phyloP scores from a whole-genome alignment of 2,888 invertebrate species.

The Tetanocera ferruginea region DNA sequence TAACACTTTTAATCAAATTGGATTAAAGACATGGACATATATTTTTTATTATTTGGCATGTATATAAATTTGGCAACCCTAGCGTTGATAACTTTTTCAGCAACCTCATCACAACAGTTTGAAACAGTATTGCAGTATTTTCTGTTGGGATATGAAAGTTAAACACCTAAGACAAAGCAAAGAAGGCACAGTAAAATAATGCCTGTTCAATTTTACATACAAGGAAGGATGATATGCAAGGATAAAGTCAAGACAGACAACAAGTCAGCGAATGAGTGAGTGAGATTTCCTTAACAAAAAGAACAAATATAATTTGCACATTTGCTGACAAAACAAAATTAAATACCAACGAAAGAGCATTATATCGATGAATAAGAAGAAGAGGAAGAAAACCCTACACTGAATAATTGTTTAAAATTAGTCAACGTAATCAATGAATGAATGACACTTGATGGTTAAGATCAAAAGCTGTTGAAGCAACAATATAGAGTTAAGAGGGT shows the following conservation, averaged over 20 bases:
- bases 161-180: constrained; percentile 24
- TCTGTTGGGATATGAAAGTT: constrained; percentile 23
- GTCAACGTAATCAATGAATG: constrained; percentile 32
- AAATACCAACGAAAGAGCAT: neutral
- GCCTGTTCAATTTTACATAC: constrained; percentile 59
- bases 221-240: neutral
- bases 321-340: constrained; percentile 38
- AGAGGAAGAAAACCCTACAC: neutral
- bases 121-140: neutral
- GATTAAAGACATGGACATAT: too few relatives aligned
- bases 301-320: constrained; percentile 41
- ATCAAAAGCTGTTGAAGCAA: neutral
- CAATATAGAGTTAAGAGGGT: constrained; percentile 46
- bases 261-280: neutral
- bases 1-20: too few relatives aligned
- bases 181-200: constrained; percentile 47
- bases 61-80: neutral
- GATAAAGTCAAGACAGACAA: neutral
- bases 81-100: neutral
- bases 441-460: constrained; percentile 16
- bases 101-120: neutral
- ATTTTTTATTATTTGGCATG: neutral
- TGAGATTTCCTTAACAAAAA: neutral
- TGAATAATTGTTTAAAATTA: constrained; percentile 32
- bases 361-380: neutral